These are phyloP conservation scores for Xenus cinereus DNA, from an alignment of 2,113 vertebrate genomes.

Conservation along the genomic window DNA sequence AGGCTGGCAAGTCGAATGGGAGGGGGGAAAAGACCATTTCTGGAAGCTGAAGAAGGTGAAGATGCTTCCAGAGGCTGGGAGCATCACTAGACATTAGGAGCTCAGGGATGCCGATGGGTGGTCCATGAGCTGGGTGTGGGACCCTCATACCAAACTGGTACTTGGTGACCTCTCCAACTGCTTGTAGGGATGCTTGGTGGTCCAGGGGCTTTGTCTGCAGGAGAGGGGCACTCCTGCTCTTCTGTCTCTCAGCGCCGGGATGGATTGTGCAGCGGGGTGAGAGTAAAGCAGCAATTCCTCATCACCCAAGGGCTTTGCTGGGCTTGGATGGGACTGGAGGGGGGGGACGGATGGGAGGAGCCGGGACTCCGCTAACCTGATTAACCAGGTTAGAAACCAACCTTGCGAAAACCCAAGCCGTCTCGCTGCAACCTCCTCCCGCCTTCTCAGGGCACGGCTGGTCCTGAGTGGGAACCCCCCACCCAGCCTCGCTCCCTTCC, in stretches of 20 bases:
- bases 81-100: not conserved
- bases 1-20: not conserved
- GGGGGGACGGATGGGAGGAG: constrained; percentile 15
- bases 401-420: not conserved
- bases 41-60: not conserved
- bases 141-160: not conserved
- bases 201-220: not conserved
- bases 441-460: not conserved
- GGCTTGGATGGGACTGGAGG: not conserved
- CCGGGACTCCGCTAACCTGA: not conserved
- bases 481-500: not conserved
- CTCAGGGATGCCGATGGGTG: not conserved
- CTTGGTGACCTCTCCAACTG: not conserved
- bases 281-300: not conserved
- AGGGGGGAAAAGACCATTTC: not conserved
- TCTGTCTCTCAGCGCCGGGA: too few species aligned
- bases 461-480: not conserved
- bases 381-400: not conserved
- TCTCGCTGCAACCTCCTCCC: not conserved
- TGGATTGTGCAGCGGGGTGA: not conserved
- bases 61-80: not conserved
- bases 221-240: not conserved
- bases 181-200: not conserved
- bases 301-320: constrained; percentile 1
- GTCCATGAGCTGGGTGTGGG: not conserved